Conservation (phyloP, 23 tunicate species). For the Pegea sp. region DNA sequence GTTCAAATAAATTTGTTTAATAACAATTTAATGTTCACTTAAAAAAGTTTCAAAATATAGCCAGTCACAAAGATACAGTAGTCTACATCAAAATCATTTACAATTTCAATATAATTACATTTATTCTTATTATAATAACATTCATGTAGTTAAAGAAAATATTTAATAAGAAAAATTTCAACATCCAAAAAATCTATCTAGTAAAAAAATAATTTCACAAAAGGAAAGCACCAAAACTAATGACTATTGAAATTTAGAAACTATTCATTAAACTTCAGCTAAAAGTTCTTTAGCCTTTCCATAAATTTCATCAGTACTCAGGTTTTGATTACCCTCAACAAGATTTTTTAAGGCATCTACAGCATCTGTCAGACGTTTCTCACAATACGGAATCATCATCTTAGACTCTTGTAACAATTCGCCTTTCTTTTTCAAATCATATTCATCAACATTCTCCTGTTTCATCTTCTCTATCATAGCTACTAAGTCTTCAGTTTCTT, state of each 20-base stretch:
- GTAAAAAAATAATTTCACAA: not conserved
- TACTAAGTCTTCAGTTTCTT: slow-evolving; percentile 25
- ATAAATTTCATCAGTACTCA: slow-evolving; percentile 33
- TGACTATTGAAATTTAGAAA: no score
- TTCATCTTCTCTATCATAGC: slow-evolving; percentile 48
- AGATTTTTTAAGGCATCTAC: slow-evolving; percentile 17
- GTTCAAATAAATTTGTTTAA: no score
- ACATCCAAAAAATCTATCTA: no score
- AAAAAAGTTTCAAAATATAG: no score
- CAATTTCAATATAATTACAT: no score
- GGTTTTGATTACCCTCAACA: slow-evolving; percentile 24
- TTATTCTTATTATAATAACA: no score
- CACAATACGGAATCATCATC: slow-evolving; percentile 86
- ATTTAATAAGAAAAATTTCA: no score
- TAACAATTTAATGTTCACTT: no score
- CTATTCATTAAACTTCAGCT: slow-evolving; percentile 5
- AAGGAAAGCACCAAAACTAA: not conserved
- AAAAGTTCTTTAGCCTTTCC: slow-evolving; percentile 27
- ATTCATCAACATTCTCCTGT: slow-evolving; percentile 46
- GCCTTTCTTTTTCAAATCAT: slow-evolving; percentile 36
- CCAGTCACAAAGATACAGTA: no score
- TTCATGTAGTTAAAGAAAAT: no score
- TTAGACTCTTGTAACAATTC: slow-evolving; percentile 53
- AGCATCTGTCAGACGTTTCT: slow-evolving; percentile 37
- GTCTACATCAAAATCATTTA: no score